Evolutionary conservation across 2,888 invertebrate genomes (phyloP), one percentile per base, ranked within the genome.

Genomic region (Metacarcinus magister): DNA sequence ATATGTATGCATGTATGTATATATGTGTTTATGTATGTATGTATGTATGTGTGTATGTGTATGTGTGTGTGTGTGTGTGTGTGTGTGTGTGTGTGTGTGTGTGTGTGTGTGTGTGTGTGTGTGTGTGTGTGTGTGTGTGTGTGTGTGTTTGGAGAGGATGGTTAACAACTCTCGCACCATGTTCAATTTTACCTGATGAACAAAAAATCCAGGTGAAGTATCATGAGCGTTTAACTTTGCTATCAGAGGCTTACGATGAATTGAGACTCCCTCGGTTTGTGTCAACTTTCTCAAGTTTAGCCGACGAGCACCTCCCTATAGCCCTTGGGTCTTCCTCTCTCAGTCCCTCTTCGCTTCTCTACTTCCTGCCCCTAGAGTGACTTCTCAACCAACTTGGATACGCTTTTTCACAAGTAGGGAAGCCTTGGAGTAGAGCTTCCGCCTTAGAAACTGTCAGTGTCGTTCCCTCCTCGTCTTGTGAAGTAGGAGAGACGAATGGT

Each of bases 391-490:
- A 90, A 44, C 44, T 90, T 44, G 10, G 44, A 28, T 90, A 44
- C 43, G 16, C 43, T 90, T 90, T 43, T 19, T 90, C 90, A 90
- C 90, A 90, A 90, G 90, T 43, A 43, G 43, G 90, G 16, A 43
- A 23, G 90, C 43, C 19, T 43, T 90, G 90, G 7, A 44, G 28
- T 23, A 43, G 90, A 32, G 90, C 43, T 44, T 44, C 90, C 43
- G 90, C 44, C 90, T 90, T 44, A 44, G 90, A 90, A 44, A n/a
- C 90, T 90, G 75, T 28, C 75, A 28, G 28, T 75, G 75, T n/a
- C n/a, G 75, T 75, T 75, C 8, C 75, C 43, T 90, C 43, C 90
- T 90, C 44, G 43, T 43, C 43, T 90, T 23, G 44, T 44, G 90
- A 44, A 90, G 19, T 43, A 90, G 90, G 90, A 90, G 90, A 90